Evolutionary conservation across 2,888 invertebrate genomes (phyloP).

Genomic region (Hirtodrosophila histrioides): DNA sequence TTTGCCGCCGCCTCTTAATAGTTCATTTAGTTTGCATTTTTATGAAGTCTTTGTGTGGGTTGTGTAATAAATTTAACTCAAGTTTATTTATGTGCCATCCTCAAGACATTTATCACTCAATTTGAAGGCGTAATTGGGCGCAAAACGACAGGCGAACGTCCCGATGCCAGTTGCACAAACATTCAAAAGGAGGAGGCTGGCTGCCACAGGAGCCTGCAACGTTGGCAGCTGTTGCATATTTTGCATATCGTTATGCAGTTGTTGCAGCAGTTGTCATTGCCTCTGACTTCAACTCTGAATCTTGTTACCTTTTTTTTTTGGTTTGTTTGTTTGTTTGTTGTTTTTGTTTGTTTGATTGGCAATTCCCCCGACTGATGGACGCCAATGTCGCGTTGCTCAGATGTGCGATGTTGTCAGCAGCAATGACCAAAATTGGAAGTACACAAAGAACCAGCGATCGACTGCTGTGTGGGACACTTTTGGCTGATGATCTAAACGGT

Average conservation of each 20-base stretch:
- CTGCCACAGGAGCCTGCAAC: conserved; percentile 12
- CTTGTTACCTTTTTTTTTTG: no score
- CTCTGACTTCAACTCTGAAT: conserved; percentile 5
- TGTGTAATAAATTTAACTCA: conserved; percentile 80
- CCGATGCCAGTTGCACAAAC: conserved; percentile 30
- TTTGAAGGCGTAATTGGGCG: conserved; percentile 82
- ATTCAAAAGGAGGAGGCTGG: conserved; percentile 10
- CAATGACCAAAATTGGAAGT: conserved; percentile 58
- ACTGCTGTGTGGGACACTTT: conserved; percentile 46
- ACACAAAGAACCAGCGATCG: conserved; percentile 16
- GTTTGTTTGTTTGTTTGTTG: neutral
- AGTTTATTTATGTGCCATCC: conserved; percentile 80
- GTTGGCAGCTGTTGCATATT: conserved; percentile 74
- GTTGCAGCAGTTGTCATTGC: conserved; percentile 25
- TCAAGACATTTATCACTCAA: conserved; percentile 79
- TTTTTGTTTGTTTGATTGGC: conserved; percentile 41
- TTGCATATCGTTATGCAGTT: conserved; percentile 78
- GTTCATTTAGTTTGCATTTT: conserved; percentile 81
- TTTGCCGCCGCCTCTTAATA: conserved; percentile 77
- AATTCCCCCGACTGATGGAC: conserved; percentile 46
- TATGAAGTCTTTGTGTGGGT: conserved; percentile 82
- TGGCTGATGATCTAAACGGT: conserved; percentile 45
- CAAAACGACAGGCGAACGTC: conserved; percentile 70
- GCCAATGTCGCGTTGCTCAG: conserved; percentile 33
- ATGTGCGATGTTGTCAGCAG: conserved; percentile 57